Conservation (phyloP, 2,888 invertebrate species). For the Parnassius apollo region DNA sequence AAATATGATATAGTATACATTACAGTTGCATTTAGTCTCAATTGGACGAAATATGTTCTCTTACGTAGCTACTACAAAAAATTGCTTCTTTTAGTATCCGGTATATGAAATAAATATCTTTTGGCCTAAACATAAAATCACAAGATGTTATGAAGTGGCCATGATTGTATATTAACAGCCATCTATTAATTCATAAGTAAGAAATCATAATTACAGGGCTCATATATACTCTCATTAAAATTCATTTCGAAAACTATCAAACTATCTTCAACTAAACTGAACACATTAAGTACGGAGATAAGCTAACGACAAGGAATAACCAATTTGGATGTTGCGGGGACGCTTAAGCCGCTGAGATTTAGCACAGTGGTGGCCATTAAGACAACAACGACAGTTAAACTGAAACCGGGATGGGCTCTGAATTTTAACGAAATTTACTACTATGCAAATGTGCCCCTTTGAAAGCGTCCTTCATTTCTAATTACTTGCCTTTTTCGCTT, state of each 20-base stretch:
- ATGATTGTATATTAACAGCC: too few species aligned
- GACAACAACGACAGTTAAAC: constrained; percentile 51
- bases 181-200: not conserved
- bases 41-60: too few species aligned
- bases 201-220: constrained; percentile 1
- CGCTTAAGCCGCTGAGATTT: constrained; percentile 54
- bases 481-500: constrained; percentile 8
- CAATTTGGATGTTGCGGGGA: constrained; percentile 56
- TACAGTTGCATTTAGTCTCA: too few species aligned
- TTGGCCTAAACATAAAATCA: too few species aligned
- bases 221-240: constrained; percentile 18
- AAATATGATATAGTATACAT: too few species aligned
- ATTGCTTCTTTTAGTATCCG: too few species aligned
- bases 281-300: constrained; percentile 46
- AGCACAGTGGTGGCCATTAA: constrained; percentile 54
- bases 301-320: constrained; percentile 54
- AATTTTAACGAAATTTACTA: constrained; percentile 52
- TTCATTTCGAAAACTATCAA: constrained; percentile 27
- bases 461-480: constrained; percentile 32
- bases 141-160: too few species aligned
- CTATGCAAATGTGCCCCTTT: constrained; percentile 46
- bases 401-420: constrained; percentile 48
- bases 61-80: too few species aligned
- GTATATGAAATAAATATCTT: too few species aligned
- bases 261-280: constrained; percentile 28